A percentile compares a stretch with the other conserved stretches of the same genome.
These are phyloP conservation scores for Protobothrops mucrosquamatus DNA, from an alignment of 2,113 vertebrate species.

Conservation along the genomic window DNA sequence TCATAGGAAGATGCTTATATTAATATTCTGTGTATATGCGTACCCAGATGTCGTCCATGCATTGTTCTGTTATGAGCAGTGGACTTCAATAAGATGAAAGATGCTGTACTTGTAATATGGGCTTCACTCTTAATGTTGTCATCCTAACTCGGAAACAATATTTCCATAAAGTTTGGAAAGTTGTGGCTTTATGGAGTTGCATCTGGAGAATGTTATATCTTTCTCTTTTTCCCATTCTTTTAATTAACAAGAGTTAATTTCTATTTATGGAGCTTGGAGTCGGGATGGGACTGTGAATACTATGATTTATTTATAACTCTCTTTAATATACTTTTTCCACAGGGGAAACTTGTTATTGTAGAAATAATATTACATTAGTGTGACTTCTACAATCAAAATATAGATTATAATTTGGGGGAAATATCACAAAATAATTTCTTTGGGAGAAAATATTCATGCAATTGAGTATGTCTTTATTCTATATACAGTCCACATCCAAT, in stretches of 20 bases:
- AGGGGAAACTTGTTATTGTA: background rate
- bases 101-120: background rate
- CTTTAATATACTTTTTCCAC: background rate
- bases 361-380: background rate
- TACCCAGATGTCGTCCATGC: background rate
- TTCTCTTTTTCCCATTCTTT: background rate
- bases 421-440: background rate
- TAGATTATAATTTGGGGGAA: background rate
- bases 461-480: background rate
- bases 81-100: background rate
- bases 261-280: background rate
- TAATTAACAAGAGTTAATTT: background rate
- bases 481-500: background rate
- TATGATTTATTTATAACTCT: background rate
- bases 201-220: background rate
- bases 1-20: background rate
- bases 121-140: background rate
- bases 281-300: background rate
- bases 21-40: background rate
- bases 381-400: background rate
- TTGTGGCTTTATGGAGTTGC: background rate
- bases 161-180: background rate
- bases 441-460: background rate
- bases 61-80: background rate
- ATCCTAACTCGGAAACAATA: background rate